A percentile compares a stretch with the other conserved stretches of the same genome.
phyloP scores from a whole-genome alignment of 2,797 vertebrate genomes.

The Simalia tracyae region DNA sequence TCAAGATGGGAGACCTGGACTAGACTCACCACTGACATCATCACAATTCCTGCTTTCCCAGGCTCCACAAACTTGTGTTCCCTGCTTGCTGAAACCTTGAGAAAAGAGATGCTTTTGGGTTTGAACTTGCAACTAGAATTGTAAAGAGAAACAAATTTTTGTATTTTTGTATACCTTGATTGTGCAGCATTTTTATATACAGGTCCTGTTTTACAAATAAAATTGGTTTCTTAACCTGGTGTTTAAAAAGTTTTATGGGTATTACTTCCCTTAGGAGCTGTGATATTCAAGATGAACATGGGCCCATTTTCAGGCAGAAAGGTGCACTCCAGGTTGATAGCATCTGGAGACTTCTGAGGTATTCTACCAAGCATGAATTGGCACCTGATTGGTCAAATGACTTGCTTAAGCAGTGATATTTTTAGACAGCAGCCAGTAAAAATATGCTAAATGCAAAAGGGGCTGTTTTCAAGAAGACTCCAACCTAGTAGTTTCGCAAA shows the following conservation, averaged over 20 bases:
- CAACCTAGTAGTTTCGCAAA: neutral
- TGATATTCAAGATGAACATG: conserved; percentile 56
- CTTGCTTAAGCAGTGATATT: neutral
- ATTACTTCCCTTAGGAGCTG: conserved; percentile 70
- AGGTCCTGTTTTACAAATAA: conserved; percentile 77
- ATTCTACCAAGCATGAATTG: neutral
- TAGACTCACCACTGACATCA: conserved; percentile 64
- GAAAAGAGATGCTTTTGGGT: conserved; percentile 69
- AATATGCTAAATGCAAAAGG: neutral
- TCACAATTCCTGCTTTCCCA: conserved; percentile 55
- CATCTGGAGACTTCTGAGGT: neutral
- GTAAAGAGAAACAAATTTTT: conserved; percentile 76
- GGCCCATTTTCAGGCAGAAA: neutral
- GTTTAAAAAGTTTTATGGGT: conserved; percentile 70
- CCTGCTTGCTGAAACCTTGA: conserved; percentile 62
- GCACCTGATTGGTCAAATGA: neutral
- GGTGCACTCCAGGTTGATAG: neutral
- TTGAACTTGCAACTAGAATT: conserved; percentile 72
- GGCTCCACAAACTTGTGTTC: conserved; percentile 57
- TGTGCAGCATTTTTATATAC: conserved; percentile 81
- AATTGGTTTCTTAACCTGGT: conserved; percentile 76
- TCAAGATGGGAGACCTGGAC: conserved; percentile 60
- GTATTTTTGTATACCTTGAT: conserved; percentile 81
- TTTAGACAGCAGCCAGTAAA: neutral
- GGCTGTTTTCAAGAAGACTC: neutral